phyloP scores from a whole-genome alignment of 2,113 vertebrate species.

The Paedocypris sp. region DNA sequence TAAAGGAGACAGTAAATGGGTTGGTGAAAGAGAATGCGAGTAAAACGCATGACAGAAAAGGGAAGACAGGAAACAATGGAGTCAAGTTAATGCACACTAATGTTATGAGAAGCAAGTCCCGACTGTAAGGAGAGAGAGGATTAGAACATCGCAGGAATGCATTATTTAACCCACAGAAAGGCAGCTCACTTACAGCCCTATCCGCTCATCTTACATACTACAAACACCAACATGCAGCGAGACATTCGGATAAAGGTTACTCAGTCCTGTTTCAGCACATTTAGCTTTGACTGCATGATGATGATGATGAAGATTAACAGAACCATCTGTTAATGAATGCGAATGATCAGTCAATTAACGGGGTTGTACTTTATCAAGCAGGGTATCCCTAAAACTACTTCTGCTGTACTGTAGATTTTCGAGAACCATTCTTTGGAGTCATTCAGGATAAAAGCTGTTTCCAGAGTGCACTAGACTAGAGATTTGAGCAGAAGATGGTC shows the following conservation, averaged over 20 bases:
- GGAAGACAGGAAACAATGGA: neutral
- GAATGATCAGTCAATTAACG: no score
- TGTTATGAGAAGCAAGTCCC: constrained; percentile 15
- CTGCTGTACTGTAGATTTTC: no score
- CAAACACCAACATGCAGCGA: constrained; percentile 15
- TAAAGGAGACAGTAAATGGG: neutral
- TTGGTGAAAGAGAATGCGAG: neutral
- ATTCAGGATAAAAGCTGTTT: no score
- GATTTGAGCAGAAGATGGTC: no score
- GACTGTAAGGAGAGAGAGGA: constrained; percentile 29
- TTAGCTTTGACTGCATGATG: neutral
- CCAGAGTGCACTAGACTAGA: no score
- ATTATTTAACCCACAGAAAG: constrained; percentile 35
- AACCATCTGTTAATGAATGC: no score
- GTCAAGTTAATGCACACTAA: constrained; percentile 18
- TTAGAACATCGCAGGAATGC: constrained; percentile 27
- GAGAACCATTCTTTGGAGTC: no score
- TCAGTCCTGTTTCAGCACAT: neutral
- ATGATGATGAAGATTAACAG: neutral
- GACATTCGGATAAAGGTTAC: neutral
- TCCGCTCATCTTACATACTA: constrained; percentile 19
- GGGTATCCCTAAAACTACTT: no score
- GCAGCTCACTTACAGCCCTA: constrained; percentile 30
- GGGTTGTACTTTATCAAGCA: no score
- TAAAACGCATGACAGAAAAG: neutral